Evolutionary conservation across 2,888 invertebrate species (phyloP), one percentile per base, ranked within the genome.

Genomic region (Eilema caniola): DNA sequence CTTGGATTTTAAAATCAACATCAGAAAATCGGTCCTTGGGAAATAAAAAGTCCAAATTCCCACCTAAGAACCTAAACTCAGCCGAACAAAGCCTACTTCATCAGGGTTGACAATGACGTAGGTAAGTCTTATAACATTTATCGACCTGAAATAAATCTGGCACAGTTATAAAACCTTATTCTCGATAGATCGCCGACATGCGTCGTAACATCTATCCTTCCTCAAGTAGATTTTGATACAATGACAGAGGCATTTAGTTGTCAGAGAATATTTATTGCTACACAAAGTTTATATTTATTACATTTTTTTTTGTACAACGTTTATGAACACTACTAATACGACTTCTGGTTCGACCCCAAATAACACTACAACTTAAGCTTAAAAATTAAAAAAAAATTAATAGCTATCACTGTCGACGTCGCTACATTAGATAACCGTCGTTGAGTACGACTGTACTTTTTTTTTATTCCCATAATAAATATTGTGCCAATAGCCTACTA

Each of bases 81-180:
- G 68, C 37, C 41, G 47, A 64, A 69, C 59, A 69, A 69, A 37
- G 37, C 61, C 62, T 66, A 62, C 53, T 68, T 53, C 67, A 25
- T 63, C 57, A 71, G 47, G 16, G 12, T 64, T 33, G 69, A 47
- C 63, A 69, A 69, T 69, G 69, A 69, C 59, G 59, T 64, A 64
- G 63, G 63, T 69, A 41, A 63, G 59, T 63, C 63, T 57, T 24
- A 8, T 56, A 24, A 31, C 63, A 23, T 64, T 63, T 31, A 64
- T 59, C 47, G 59, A 69, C 57, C 59, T 47, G 33, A 41, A 68
- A 68, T 68, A 68, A 68, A 68, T 62, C 28, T 11, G 25, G 37
- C 33, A 62, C n/a, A n/a, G 24, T 59, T 68, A 53, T 57, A 47
- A 60, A 59, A 56, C 7, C 62, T 53, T 56, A 23, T 56, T 8